These are phyloP conservation scores for Microplitis mediator DNA, from an alignment of 1,140 invertebrate species.

Conservation along the genomic window DNA sequence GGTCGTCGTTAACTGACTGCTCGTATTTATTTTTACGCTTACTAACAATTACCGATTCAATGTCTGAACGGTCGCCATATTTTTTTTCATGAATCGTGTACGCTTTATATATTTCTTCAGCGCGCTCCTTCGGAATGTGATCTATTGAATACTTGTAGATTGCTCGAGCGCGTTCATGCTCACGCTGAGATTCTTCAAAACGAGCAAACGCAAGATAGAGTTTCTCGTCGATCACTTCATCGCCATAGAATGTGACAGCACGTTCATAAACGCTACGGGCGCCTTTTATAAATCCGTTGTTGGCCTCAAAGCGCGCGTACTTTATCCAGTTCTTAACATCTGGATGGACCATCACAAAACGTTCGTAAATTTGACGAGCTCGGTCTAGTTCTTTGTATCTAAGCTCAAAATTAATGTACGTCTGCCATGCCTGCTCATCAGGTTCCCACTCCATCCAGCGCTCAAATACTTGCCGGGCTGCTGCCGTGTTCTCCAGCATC, in stretches of 20 bases:
- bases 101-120: conserved; percentile 95
- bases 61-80: conserved; percentile 91
- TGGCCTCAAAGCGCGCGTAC: conserved; percentile 96
- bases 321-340: conserved; percentile 98
- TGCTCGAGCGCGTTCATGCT: conserved; percentile 94
- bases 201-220: conserved; percentile 96
- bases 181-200: conserved; percentile 98
- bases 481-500: conserved; percentile 95
- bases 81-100: conserved; percentile 99
- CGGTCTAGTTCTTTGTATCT: conserved; percentile 96
- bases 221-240: conserved; percentile 93
- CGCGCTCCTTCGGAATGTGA: conserved; percentile 90
- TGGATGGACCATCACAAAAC: conserved; percentile 96
- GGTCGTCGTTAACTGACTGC: conserved; percentile 88
- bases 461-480: conserved; percentile 88
- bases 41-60: conserved; percentile 98
- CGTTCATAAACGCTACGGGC: conserved; percentile 90
- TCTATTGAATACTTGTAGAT: conserved; percentile 99
- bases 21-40: conserved; percentile 86
- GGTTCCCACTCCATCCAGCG: conserved; percentile 99
- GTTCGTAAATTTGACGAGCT: conserved; percentile 91
- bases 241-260: conserved; percentile 96
- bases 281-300: conserved; percentile 90
- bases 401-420: conserved; percentile 99
- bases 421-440: conserved; percentile 99